Evolutionary conservation across 2,888 invertebrate species (phyloP).

Genomic region (Trisateles emortualis): DNA sequence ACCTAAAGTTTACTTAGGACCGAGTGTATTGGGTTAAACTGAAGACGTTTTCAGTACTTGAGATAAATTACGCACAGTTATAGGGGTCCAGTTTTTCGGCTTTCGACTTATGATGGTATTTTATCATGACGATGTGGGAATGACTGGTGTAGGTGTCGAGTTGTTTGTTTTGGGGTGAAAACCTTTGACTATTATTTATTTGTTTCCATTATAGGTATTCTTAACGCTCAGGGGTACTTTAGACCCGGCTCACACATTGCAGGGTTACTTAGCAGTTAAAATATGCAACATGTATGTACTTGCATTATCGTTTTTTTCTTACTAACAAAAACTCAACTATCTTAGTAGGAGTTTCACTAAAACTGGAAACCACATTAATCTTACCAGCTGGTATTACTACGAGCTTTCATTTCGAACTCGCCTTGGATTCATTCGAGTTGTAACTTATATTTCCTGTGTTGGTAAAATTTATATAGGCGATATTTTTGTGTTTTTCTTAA

Average conservation of each 20-base stretch:
- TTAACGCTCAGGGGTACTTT: slow-evolving; percentile 37
- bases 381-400: slow-evolving; percentile 66
- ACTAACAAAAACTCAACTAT: slow-evolving; percentile 57
- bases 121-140: slow-evolving; percentile 72
- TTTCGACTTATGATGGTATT: slow-evolving; percentile 77
- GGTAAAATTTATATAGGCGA: neutral
- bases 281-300: neutral
- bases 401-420: slow-evolving; percentile 38
- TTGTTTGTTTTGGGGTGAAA: slow-evolving; percentile 55
- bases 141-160: slow-evolving; percentile 56
- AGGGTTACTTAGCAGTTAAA: slow-evolving; percentile 23
- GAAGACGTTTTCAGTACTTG: slow-evolving; percentile 76
- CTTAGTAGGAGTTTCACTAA: slow-evolving; percentile 66
- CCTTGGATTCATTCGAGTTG: neutral
- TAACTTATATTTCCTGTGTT: neutral
- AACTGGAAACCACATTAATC: slow-evolving; percentile 77
- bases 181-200: slow-evolving; percentile 47
- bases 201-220: slow-evolving; percentile 45
- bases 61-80: slow-evolving; percentile 81
- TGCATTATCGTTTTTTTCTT: slow-evolving; percentile 17
- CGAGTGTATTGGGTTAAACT: slow-evolving; percentile 83
- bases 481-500: neutral
- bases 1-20: slow-evolving; percentile 86
- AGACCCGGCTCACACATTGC: slow-evolving; percentile 20
- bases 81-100: slow-evolving; percentile 82